phyloP scores from a whole-genome alignment of 2,888 invertebrate genomes.

The Elegia similella region DNA sequence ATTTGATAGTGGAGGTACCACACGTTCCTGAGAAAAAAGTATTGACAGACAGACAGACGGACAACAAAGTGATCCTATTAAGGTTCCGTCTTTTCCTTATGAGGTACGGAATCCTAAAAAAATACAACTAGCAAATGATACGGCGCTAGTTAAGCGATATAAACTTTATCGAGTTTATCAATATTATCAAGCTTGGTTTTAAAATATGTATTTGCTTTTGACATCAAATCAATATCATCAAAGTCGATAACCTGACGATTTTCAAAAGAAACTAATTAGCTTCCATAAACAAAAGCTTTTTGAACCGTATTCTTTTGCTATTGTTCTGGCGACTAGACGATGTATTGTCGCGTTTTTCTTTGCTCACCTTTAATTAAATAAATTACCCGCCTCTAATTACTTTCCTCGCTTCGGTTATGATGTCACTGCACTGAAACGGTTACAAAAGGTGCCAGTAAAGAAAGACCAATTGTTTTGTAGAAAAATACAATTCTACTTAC shows the following conservation, averaged over 20 bases:
- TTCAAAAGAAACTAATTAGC: not conserved
- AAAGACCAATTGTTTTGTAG: not conserved
- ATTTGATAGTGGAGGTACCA: too few relatives aligned
- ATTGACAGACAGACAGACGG: too few relatives aligned
- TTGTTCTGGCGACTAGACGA: slow-evolving; percentile 11
- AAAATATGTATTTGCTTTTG: too few relatives aligned
- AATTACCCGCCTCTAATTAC: slow-evolving; percentile 27
- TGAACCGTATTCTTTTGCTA: not conserved
- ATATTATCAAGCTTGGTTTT: too few relatives aligned
- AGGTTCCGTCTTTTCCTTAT: too few relatives aligned
- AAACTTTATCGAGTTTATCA: too few relatives aligned
- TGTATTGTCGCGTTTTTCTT: slow-evolving; percentile 25
- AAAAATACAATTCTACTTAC: not conserved
- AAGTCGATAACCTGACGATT: not conserved
- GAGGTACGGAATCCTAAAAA: too few relatives aligned
- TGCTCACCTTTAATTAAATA: slow-evolving; percentile 27
- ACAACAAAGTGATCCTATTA: too few relatives aligned
- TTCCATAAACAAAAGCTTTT: not conserved
- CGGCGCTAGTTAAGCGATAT: too few relatives aligned
- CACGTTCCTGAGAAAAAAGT: too few relatives aligned
- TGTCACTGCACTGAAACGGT: slow-evolving; percentile 1
- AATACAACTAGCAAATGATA: too few relatives aligned
- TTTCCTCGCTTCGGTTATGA: slow-evolving; percentile 25
- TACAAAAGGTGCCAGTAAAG: not conserved
- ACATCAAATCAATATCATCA: too few relatives aligned